Percentiles rank a stretch among this genome's conserved stretches.
phyloP scores from a whole-genome alignment of 1,140 invertebrate genomes.

The Drosophila nikananu region DNA sequence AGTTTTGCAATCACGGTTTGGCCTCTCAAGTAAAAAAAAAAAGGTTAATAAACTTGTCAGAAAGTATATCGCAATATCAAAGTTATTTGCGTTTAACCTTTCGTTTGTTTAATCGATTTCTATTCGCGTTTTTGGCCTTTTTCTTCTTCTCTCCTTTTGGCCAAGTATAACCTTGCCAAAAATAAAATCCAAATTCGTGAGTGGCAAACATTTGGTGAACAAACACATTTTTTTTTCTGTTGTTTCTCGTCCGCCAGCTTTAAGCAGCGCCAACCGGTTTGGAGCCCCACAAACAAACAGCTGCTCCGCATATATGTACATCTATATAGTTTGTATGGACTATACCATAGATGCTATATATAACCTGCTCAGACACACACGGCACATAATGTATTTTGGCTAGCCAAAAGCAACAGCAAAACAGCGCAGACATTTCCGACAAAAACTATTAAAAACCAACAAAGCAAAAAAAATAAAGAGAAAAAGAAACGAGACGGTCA shows the following conservation, averaged over 20 bases:
- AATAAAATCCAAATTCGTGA: slow-evolving; percentile 59
- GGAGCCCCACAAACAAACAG: slow-evolving; percentile 54
- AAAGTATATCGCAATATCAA: slow-evolving; percentile 25
- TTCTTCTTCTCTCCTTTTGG: slow-evolving; percentile 5
- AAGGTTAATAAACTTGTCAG: slow-evolving; percentile 74
- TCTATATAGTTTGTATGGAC: slow-evolving; percentile 36
- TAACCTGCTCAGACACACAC: slow-evolving; percentile 36
- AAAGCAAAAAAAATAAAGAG: slow-evolving; percentile 17
- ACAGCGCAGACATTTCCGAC: slow-evolving; percentile 53
- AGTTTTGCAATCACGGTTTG: slow-evolving; percentile 26
- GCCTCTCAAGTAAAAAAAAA: neutral
- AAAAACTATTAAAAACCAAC: slow-evolving; percentile 55
- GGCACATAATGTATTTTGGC: slow-evolving; percentile 40
- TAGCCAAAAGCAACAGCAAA: slow-evolving; percentile 44
- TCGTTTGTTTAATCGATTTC: slow-evolving; percentile 81
- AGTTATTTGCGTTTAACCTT: slow-evolving; percentile 68
- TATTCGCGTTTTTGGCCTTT: slow-evolving; percentile 21
- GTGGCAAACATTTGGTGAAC: slow-evolving; percentile 59
- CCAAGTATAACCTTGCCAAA: slow-evolving; percentile 73
- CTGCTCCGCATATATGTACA: slow-evolving; percentile 47
- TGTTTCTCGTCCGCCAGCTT: slow-evolving; percentile 16
- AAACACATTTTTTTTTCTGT: slow-evolving; percentile 51
- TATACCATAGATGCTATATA: slow-evolving; percentile 20
- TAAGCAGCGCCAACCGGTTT: slow-evolving; percentile 54
- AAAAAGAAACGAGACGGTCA: slow-evolving; percentile 42